Conservation (phyloP, 2,113 vertebrate genomes). For the Xerus inauris region DNA sequence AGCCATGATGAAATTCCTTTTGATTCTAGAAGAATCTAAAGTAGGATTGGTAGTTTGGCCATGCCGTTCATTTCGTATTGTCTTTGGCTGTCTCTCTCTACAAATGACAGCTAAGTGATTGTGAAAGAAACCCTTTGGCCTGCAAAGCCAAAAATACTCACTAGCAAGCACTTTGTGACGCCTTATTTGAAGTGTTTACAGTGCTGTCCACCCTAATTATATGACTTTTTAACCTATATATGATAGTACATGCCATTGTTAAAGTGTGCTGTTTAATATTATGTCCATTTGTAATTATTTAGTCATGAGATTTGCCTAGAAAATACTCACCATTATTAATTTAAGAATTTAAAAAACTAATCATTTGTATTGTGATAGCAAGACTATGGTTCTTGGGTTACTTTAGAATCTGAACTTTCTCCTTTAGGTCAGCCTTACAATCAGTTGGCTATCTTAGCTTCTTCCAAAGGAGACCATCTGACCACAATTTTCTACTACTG, state of each 20-base stretch:
- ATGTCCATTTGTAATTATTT: constrained; percentile 9
- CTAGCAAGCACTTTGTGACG: not conserved
- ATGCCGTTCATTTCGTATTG: not conserved
- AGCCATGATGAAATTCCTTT: not conserved
- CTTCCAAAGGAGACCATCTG: constrained; percentile 99
- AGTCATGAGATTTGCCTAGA: not conserved
- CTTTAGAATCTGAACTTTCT: constrained; percentile 65
- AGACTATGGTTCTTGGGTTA: constrained; percentile 38
- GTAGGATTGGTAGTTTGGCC: not conserved
- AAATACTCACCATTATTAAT: not conserved
- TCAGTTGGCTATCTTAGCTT: constrained; percentile 99
- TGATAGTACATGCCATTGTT: not conserved
- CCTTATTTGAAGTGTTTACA: not conserved
- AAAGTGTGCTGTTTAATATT: not conserved
- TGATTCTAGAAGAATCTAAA: not conserved
- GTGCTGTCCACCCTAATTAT: not conserved
- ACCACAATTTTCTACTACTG: constrained; percentile 99
- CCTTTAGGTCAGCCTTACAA: constrained; percentile 98
- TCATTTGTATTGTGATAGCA: not conserved
- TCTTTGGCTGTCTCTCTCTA: not conserved
- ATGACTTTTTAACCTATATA: not conserved
- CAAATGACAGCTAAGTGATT: not conserved
- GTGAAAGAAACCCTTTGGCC: not conserved
- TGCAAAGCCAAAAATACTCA: not conserved
- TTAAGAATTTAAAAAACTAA: constrained; percentile 37